Evolutionary conservation across 2,113 vertebrate species (phyloP).

Genomic region (Chloropsis hardwickii): DNA sequence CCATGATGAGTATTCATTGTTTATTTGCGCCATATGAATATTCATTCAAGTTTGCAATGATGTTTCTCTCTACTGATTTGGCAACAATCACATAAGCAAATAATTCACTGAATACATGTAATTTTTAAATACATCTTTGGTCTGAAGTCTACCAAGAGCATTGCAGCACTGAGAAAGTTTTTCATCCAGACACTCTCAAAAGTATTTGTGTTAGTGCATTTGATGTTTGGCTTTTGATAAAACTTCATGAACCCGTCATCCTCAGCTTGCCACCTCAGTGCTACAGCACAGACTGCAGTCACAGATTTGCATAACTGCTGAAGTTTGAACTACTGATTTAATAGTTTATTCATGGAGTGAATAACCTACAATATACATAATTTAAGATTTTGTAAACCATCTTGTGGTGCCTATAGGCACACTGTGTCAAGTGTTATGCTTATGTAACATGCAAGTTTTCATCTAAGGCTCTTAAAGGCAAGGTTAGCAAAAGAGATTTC

Average conservation of each 20-base stretch:
- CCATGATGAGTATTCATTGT: slow-evolving; percentile 18
- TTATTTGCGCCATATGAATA: slow-evolving; percentile 17
- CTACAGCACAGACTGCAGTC: neutral
- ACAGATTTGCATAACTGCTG: neutral
- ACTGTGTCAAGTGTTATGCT: neutral
- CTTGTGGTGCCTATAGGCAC: neutral
- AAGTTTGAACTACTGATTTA: neutral
- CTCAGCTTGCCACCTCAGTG: neutral
- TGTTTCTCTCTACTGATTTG: slow-evolving; percentile 39
- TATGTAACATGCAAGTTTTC: neutral
- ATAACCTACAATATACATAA: neutral
- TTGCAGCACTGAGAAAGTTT: neutral
- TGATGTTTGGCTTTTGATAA: neutral
- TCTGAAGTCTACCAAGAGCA: neutral
- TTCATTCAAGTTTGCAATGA: slow-evolving; percentile 33
- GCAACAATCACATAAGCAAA: neutral
- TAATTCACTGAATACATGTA: neutral
- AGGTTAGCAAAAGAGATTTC: neutral
- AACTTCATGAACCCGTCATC: neutral
- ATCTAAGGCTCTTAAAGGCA: neutral
- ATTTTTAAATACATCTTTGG: slow-evolving; percentile 16
- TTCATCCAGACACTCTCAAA: neutral
- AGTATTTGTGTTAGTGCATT: neutral
- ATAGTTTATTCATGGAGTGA: neutral
- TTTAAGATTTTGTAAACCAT: neutral